phyloP scores from a whole-genome alignment of 1,140 invertebrate species.

The Drepana arcuata region DNA sequence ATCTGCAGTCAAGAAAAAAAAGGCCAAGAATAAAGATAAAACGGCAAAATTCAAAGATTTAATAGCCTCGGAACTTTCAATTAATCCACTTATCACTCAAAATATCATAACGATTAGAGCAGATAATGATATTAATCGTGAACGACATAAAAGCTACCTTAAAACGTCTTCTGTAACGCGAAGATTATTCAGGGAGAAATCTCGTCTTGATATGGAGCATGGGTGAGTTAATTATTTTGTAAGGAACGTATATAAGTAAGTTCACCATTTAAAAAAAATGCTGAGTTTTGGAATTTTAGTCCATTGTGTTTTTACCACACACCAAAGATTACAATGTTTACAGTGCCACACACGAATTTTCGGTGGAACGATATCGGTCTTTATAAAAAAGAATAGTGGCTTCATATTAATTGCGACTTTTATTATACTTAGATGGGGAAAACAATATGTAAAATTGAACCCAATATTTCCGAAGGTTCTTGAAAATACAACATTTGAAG shows the following conservation, averaged over 20 bases:
- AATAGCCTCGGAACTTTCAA: slow-evolving; percentile 36
- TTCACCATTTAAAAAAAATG: too few relatives aligned
- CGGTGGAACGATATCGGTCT: too few relatives aligned
- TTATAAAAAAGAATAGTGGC: too few relatives aligned
- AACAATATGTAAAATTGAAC: slow-evolving; percentile 12
- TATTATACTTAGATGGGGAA: too few relatives aligned
- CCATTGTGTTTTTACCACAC: too few relatives aligned
- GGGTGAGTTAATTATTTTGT: too few relatives aligned
- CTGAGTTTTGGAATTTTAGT: too few relatives aligned
- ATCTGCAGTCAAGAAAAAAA: slow-evolving; percentile 23
- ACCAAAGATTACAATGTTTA: too few relatives aligned
- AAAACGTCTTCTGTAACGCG: slow-evolving; percentile 6
- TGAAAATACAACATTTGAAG: slow-evolving; percentile 22
- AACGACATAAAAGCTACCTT: slow-evolving; percentile 20
- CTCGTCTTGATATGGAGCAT: slow-evolving; percentile 16
- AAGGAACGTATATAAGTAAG: too few relatives aligned
- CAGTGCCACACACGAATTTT: too few relatives aligned
- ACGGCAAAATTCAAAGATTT: slow-evolving; percentile 34
- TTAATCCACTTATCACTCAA: slow-evolving; percentile 20
- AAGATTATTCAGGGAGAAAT: slow-evolving; percentile 10
- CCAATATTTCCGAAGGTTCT: slow-evolving; percentile 42
- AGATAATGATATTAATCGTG: slow-evolving; percentile 13
- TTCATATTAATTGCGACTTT: too few relatives aligned
- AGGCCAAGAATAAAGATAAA: slow-evolving; percentile 22
- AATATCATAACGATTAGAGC: slow-evolving; percentile 27